Percentiles rank a stretch among this genome's conserved stretches.
These are phyloP conservation scores for Cranoglanis bouderius DNA, from an alignment of 2,113 vertebrate genomes.

Conservation along the genomic window DNA sequence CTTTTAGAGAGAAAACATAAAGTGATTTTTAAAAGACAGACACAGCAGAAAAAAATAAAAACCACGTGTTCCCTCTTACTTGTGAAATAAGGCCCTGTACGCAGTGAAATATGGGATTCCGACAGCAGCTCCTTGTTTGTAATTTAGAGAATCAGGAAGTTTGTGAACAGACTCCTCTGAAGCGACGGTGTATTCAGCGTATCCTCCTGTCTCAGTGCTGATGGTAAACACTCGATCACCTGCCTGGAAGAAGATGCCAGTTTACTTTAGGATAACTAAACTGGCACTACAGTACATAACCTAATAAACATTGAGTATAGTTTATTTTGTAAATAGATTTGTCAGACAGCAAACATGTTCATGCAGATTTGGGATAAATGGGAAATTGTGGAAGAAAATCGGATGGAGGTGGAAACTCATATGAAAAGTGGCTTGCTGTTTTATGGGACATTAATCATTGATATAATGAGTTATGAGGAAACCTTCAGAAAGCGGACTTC, in stretches of 20 bases:
- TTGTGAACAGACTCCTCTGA: conserved; percentile 73
- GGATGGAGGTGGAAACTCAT: background rate
- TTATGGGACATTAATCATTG: background rate
- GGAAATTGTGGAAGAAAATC: too few species aligned
- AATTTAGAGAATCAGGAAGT: conserved; percentile 79
- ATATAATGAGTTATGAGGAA: background rate
- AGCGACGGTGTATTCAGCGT: conserved; percentile 84
- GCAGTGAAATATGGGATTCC: conserved; percentile 92
- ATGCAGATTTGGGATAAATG: background rate
- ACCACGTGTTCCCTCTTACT: conserved; percentile 70
- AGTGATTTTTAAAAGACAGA: background rate
- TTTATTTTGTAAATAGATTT: background rate
- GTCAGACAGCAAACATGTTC: background rate
- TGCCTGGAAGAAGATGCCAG: conserved; percentile 66
- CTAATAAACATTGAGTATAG: background rate
- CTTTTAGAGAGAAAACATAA: conserved; percentile 66
- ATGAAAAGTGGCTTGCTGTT: background rate
- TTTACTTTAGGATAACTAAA: background rate
- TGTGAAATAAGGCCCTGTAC: conserved; percentile 87
- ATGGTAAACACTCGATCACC: conserved; percentile 88
- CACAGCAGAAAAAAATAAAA: background rate
- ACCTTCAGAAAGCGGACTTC: conserved; percentile 82
- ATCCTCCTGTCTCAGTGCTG: conserved; percentile 81
- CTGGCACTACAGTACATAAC: background rate
- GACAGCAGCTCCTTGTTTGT: conserved; percentile 84